Conservation (phyloP, 2,888 invertebrate genomes). For the Apocheima hispidaria region DNA sequence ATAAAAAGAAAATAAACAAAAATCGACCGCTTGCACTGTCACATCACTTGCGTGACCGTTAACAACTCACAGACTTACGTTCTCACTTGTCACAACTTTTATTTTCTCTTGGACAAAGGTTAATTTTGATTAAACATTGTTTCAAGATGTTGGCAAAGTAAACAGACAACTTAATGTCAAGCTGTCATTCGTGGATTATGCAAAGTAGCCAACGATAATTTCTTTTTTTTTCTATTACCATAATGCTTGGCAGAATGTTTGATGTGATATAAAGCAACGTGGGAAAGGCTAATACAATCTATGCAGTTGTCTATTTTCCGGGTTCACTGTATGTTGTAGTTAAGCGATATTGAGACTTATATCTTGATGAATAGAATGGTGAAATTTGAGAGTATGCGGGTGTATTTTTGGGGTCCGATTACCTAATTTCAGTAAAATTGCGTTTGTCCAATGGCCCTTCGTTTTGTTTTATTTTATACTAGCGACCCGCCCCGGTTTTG, state of each 20-base stretch:
- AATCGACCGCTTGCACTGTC: conserved; percentile 57
- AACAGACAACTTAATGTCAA: conserved; percentile 75
- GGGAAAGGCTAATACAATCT: conserved; percentile 71
- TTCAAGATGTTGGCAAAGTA: conserved; percentile 52
- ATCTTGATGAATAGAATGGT: not conserved
- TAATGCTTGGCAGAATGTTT: conserved; percentile 72
- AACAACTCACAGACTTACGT: conserved; percentile 47
- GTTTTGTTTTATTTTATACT: conserved; percentile 32
- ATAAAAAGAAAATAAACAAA: conserved; percentile 56
- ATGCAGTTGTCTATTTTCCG: conserved; percentile 38
- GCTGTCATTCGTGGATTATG: conserved; percentile 76
- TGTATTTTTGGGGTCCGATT: conserved; percentile 27
- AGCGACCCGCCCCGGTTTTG: too few relatives aligned
- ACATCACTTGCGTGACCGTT: conserved; percentile 65
- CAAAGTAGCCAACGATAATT: conserved; percentile 72
- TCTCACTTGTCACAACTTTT: conserved; percentile 38
- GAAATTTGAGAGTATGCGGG: conserved; percentile 26
- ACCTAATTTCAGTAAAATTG: conserved; percentile 39
- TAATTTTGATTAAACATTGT: conserved; percentile 24
- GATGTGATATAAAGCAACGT: conserved; percentile 73
- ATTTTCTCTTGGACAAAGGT: conserved; percentile 30
- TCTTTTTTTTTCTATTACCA: conserved; percentile 78
- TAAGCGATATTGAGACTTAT: conserved; percentile 43
- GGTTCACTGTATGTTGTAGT: conserved; percentile 18
- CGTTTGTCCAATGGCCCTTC: conserved; percentile 28